A percentile compares a stretch with the other conserved stretches of the same genome.
Evolutionary conservation across 2,797 vertebrate species (phyloP).

Genomic region (Rhinoraja longicauda): DNA sequence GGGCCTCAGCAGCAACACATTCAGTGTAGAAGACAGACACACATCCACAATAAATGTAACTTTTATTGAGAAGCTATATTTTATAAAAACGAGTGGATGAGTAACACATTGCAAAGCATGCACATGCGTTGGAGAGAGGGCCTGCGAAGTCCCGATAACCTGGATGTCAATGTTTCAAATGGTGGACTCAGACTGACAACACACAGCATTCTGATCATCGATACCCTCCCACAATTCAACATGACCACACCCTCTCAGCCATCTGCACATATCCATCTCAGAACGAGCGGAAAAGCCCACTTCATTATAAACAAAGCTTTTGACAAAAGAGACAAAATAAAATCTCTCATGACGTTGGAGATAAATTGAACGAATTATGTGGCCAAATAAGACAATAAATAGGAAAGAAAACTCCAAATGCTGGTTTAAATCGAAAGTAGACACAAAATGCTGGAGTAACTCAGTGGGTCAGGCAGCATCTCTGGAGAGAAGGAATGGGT

Average conservation of each 20-base stretch:
- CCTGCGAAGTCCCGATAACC: neutral
- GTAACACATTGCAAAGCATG: slow-evolving; percentile 18
- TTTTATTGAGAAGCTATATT: slow-evolving; percentile 5
- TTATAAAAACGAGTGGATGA: neutral
- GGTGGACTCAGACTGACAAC: neutral
- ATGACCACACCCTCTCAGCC: neutral
- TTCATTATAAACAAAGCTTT: slow-evolving; percentile 13
- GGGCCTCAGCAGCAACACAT: too few species aligned
- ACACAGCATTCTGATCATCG: neutral
- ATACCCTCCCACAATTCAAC: neutral
- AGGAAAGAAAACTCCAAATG: too few species aligned
- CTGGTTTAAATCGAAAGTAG: too few species aligned
- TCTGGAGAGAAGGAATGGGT: too few species aligned
- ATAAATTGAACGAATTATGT: neutral
- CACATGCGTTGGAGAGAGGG: neutral
- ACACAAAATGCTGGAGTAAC: too few species aligned
- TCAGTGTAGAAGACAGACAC: neutral
- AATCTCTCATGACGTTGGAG: neutral
- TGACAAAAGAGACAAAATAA: too few species aligned
- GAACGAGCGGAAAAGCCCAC: neutral
- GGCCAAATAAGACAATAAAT: too few species aligned
- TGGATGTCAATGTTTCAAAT: neutral
- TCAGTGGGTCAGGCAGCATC: too few species aligned
- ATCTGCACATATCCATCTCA: neutral
- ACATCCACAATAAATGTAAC: neutral